Conservation (phyloP, 2,888 invertebrate genomes). For the Mythimna impura region DNA sequence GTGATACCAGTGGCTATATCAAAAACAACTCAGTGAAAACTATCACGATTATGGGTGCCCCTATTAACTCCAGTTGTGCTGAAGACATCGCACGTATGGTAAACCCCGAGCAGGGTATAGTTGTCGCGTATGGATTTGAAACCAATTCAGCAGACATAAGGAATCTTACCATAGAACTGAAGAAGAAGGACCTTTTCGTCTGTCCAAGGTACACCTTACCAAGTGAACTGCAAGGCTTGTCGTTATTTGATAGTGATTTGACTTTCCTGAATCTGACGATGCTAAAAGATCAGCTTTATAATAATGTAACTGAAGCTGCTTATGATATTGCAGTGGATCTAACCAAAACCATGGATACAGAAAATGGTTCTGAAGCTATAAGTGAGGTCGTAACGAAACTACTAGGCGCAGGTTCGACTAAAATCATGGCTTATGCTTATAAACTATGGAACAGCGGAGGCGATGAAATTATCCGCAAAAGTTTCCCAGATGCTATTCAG, state of each 20-base stretch:
- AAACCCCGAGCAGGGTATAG: constrained; percentile 65
- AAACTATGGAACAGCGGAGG: constrained; percentile 65
- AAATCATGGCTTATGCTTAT: constrained; percentile 64
- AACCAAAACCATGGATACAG: constrained; percentile 57
- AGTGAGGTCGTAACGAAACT: constrained; percentile 60
- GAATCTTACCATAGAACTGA: constrained; percentile 64
- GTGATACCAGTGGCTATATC: no score
- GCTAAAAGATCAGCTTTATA: constrained; percentile 62
- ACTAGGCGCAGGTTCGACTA: constrained; percentile 54
- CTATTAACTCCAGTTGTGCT: constrained; percentile 56
- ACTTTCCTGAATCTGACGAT: constrained; percentile 65
- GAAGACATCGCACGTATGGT: constrained; percentile 73
- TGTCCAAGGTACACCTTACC: constrained; percentile 65
- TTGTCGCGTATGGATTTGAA: constrained; percentile 70
- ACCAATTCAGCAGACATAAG: constrained; percentile 59
- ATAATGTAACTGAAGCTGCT: constrained; percentile 50
- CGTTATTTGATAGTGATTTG: constrained; percentile 65
- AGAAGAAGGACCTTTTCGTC: constrained; percentile 56
- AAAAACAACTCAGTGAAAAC: constrained; percentile 67
- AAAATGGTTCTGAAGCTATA: constrained; percentile 46
- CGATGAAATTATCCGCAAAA: constrained; percentile 56
- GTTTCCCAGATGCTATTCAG: constrained; percentile 66
- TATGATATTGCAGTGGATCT: constrained; percentile 66
- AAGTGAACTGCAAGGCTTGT: constrained; percentile 57
- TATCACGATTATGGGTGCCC: constrained; percentile 74